Conservation (phyloP, 2,888 invertebrate species). For the Eustalomyia histrio region DNA sequence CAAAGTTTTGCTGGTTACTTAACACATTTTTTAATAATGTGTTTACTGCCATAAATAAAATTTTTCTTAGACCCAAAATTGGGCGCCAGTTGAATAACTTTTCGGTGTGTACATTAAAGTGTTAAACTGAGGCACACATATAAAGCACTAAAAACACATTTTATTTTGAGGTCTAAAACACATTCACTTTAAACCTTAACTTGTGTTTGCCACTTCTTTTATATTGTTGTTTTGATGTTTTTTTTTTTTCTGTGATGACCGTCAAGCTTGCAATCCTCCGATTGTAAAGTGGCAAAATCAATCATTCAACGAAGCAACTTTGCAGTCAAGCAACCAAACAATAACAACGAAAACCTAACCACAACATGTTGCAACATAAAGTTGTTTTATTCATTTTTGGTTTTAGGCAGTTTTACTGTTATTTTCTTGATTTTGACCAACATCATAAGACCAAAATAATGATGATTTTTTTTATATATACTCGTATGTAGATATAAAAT, state of each 20-base stretch:
- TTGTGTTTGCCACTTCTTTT: slow-evolving; percentile 39
- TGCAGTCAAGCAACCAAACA: background rate
- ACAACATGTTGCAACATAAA: slow-evolving; percentile 8
- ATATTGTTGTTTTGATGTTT: background rate
- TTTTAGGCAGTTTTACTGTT: slow-evolving; percentile 10
- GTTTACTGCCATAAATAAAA: too few species aligned
- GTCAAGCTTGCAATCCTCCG: slow-evolving; percentile 45
- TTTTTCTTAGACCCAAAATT: too few species aligned
- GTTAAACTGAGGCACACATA: slow-evolving; percentile 2
- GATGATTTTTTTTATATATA: slow-evolving; percentile 7
- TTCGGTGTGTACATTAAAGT: background rate
- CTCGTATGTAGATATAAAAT: too few species aligned
- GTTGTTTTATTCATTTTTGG: slow-evolving; percentile 15
- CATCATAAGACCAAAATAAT: slow-evolving; percentile 9
- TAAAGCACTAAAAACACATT: slow-evolving; percentile 11
- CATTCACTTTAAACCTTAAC: slow-evolving; percentile 52
- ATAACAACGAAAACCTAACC: background rate
- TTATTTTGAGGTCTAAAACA: slow-evolving; percentile 37
- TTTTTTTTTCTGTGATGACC: slow-evolving; percentile 43
- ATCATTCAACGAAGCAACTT: slow-evolving; percentile 23
- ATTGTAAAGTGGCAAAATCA: slow-evolving; percentile 5
- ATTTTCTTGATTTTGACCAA: slow-evolving; percentile 6
- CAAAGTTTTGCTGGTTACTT: too few species aligned
- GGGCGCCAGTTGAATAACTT: too few species aligned
- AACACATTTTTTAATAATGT: too few species aligned